Conservation (phyloP, 2,888 invertebrate species). For the Spodoptera picta region DNA sequence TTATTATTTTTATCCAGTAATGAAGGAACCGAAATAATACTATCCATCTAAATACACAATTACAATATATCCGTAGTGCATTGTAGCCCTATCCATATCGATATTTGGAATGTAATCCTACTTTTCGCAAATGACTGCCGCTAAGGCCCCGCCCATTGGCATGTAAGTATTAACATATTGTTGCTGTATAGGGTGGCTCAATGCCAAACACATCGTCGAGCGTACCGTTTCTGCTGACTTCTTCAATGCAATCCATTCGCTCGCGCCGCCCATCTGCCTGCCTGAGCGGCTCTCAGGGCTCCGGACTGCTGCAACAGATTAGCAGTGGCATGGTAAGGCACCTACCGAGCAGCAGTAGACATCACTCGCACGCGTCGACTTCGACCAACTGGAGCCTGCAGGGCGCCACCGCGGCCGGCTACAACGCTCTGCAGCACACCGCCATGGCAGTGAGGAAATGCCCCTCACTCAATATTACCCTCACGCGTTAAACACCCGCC, state of each 20-base stretch:
- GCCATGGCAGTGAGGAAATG: slow-evolving; percentile 91
- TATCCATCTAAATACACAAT: neutral
- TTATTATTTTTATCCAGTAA: too few relatives aligned
- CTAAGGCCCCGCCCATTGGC: slow-evolving; percentile 16
- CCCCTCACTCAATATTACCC: slow-evolving; percentile 93
- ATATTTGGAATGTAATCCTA: neutral
- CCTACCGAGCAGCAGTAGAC: slow-evolving; percentile 90
- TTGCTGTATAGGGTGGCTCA: slow-evolving; percentile 92
- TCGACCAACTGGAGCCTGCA: slow-evolving; percentile 85
- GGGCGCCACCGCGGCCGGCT: slow-evolving; percentile 86
- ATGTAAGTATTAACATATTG: slow-evolving; percentile 35
- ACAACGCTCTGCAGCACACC: slow-evolving; percentile 86
- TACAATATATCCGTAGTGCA: neutral
- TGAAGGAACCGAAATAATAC: slow-evolving; percentile 1
- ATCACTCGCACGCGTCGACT: slow-evolving; percentile 74
- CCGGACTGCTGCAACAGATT: slow-evolving; percentile 95
- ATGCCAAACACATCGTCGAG: slow-evolving; percentile 97
- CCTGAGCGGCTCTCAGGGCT: slow-evolving; percentile 91
- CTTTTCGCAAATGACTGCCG: slow-evolving; percentile 15
- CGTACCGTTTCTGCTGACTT: slow-evolving; percentile 94
- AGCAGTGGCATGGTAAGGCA: slow-evolving; percentile 98
- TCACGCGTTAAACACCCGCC: slow-evolving; percentile 84
- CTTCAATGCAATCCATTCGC: slow-evolving; percentile 89
- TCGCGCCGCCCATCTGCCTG: slow-evolving; percentile 92
- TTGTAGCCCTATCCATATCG: too few relatives aligned